phyloP scores from a whole-genome alignment of 2,888 invertebrate genomes.

The Oxyteleia sp. region DNA sequence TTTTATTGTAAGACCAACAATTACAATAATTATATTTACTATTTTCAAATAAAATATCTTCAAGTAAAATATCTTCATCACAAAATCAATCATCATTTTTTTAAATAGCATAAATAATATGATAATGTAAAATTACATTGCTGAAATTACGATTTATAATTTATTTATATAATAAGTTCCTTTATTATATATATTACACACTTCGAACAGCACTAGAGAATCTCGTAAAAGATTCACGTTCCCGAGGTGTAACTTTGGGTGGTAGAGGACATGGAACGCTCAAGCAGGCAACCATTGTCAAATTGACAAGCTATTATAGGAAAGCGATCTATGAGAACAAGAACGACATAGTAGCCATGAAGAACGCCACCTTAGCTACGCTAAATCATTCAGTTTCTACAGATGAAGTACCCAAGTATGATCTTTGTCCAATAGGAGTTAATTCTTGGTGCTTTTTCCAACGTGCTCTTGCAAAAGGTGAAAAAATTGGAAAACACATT shows the following conservation, averaged over 20 bases:
- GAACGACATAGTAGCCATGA: conserved; percentile 8
- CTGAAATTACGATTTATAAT: too few species aligned
- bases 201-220: neutral
- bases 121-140: too few species aligned
- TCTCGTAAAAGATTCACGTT: neutral
- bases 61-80: too few species aligned
- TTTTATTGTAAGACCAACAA: too few species aligned
- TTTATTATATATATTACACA: too few species aligned
- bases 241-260: neutral
- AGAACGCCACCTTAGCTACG: conserved; percentile 6
- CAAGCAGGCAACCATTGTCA: neutral
- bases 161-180: too few species aligned
- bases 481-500: conserved; percentile 5
- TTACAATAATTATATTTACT: too few species aligned
- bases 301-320: conserved; percentile 8
- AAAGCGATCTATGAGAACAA: conserved; percentile 9
- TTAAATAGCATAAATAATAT: too few species aligned
- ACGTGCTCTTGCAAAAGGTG: neutral
- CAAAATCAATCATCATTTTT: too few species aligned
- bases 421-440: neutral
- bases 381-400: conserved; percentile 11
- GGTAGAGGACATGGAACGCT: neutral
- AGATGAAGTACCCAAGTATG: neutral
- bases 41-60: too few species aligned
- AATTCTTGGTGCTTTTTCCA: conserved; percentile 32